These are phyloP conservation scores for Drosophila asahinai DNA, from an alignment of 1,140 invertebrate genomes.

Conservation along the genomic window DNA sequence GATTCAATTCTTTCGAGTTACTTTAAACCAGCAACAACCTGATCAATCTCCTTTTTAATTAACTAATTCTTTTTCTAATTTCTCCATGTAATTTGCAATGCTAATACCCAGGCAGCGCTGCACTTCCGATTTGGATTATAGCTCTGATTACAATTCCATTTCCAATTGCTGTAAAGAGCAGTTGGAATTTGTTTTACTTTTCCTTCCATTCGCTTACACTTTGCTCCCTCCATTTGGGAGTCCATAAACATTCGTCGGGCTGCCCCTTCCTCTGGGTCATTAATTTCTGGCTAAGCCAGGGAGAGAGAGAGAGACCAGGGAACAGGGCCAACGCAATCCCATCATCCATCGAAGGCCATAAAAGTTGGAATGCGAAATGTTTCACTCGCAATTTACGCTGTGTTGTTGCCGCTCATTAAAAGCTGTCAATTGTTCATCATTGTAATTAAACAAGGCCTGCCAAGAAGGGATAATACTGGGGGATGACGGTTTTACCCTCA, in stretches of 20 bases:
- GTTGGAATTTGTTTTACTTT: constrained; percentile 47
- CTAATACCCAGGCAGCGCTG: constrained; percentile 31
- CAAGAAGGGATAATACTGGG: not conserved
- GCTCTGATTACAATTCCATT: constrained; percentile 42
- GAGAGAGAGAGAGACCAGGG: not conserved
- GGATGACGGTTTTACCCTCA: not conserved
- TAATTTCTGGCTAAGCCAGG: constrained; percentile 47
- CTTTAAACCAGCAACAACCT: not conserved
- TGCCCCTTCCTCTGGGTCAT: constrained; percentile 27
- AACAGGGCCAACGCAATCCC: constrained; percentile 23
- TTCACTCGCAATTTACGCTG: constrained; percentile 51
- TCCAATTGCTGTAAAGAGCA: constrained; percentile 42
- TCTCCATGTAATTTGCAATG: constrained; percentile 39
- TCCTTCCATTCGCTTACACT: constrained; percentile 37
- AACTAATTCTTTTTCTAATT: constrained; percentile 37
- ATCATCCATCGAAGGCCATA: constrained; percentile 27
- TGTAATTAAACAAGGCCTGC: constrained; percentile 56
- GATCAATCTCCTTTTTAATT: constrained; percentile 41
- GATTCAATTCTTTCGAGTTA: not conserved
- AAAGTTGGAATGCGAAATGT: constrained; percentile 35
- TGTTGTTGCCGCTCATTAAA: constrained; percentile 68
- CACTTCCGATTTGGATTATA: constrained; percentile 26
- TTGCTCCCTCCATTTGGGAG: constrained; percentile 37
- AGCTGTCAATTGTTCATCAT: constrained; percentile 75
- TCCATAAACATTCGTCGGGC: constrained; percentile 26